Evolutionary conservation across 2,797 vertebrate genomes (phyloP).

Genomic region (Macroramphosus scolopax): DNA sequence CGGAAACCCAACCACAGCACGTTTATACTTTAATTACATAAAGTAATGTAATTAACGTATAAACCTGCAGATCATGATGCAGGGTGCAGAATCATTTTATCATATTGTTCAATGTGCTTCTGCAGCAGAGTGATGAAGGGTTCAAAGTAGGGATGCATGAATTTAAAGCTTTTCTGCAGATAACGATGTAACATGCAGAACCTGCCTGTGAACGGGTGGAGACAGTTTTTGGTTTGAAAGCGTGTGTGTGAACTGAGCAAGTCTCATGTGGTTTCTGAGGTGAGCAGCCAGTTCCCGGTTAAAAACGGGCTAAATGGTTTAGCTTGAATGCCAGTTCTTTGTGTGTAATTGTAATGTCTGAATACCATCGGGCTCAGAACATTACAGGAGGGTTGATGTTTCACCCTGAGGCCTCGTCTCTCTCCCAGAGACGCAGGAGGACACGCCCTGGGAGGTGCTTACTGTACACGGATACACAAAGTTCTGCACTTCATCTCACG

Average conservation of each 20-base stretch:
- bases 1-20: too few relatives aligned
- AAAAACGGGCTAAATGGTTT: slow-evolving; percentile 28
- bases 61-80: too few relatives aligned
- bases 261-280: slow-evolving; percentile 15
- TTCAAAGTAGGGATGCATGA: too few relatives aligned
- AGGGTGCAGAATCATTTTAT: too few relatives aligned
- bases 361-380: slow-evolving; percentile 51
- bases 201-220: too few relatives aligned
- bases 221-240: slow-evolving; percentile 10
- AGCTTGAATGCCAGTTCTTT: slow-evolving; percentile 26
- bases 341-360: slow-evolving; percentile 3
- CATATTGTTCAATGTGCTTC: too few relatives aligned
- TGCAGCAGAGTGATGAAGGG: too few relatives aligned
- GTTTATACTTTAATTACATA: too few relatives aligned
- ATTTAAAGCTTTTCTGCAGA: too few relatives aligned
- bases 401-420: slow-evolving; percentile 31
- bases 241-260: slow-evolving; percentile 12
- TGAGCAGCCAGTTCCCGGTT: slow-evolving; percentile 20
- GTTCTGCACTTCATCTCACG: slow-evolving; percentile 17
- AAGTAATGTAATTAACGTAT: too few relatives aligned
- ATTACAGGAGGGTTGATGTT: slow-evolving; percentile 15
- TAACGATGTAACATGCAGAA: too few relatives aligned
- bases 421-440: slow-evolving; percentile 3
- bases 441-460: slow-evolving; percentile 34
- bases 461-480: slow-evolving; percentile 17